phyloP scores from a whole-genome alignment of 2,888 invertebrate species.

The Pollenia griseotomentosa region DNA sequence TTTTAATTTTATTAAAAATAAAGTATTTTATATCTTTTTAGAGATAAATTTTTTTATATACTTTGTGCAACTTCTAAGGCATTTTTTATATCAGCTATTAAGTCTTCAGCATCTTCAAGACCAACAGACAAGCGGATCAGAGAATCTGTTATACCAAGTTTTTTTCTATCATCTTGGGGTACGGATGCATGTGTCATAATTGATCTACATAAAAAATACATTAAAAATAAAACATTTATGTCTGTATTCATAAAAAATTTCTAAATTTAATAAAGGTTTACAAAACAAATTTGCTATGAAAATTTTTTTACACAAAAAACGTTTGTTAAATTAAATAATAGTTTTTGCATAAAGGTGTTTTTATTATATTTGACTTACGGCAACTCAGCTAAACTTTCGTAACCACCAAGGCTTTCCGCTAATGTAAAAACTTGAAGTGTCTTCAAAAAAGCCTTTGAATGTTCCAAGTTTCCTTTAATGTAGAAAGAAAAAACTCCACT shows the following conservation, averaged over 20 bases:
- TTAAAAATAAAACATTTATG: too few relatives aligned
- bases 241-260: too few relatives aligned
- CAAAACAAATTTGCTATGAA: too few relatives aligned
- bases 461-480: conserved; percentile 90
- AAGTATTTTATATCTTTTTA: too few relatives aligned
- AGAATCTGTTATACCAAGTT: conserved; percentile 92
- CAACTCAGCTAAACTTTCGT: conserved; percentile 96
- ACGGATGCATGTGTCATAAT: conserved; percentile 98
- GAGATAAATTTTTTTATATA: conserved; percentile 27
- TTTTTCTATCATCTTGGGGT: conserved; percentile 89
- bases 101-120: conserved; percentile 93
- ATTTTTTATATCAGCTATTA: conserved; percentile 92
- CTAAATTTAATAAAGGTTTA: too few relatives aligned
- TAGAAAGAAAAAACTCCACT: conserved; percentile 97
- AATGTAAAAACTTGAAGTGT: conserved; percentile 92
- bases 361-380: conserved; percentile 88
- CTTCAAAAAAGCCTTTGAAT: conserved; percentile 90
- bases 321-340: too few relatives aligned
- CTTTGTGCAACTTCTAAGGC: conserved; percentile 87
- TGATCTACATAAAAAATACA: conserved; percentile 85
- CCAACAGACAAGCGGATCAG: conserved; percentile 95
- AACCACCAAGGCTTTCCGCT: conserved; percentile 98
- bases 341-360: too few relatives aligned
- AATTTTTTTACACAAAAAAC: too few relatives aligned
- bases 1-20: too few relatives aligned